Evolutionary conservation across 2,888 invertebrate genomes (phyloP).

Genomic region (Suillia variegata): DNA sequence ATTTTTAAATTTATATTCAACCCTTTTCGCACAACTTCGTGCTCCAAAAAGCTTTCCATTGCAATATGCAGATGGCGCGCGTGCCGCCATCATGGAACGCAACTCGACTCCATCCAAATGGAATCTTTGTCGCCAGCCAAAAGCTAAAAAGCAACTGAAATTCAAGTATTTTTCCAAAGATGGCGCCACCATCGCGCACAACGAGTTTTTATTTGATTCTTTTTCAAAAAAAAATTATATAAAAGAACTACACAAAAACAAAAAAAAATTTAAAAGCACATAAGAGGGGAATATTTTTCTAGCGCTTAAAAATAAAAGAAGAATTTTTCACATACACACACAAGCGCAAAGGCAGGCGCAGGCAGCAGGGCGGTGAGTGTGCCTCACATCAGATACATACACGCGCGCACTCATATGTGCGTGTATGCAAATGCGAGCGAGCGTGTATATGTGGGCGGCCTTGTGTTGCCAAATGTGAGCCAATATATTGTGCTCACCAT

Average conservation of each 20-base stretch:
- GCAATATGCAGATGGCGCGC: slow-evolving; percentile 32
- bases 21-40: neutral
- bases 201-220: slow-evolving; percentile 27
- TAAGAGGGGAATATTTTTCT: slow-evolving; percentile 5
- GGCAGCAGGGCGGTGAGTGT: neutral
- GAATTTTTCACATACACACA: neutral
- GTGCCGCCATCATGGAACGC: slow-evolving; percentile 15
- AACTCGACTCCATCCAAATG: slow-evolving; percentile 27
- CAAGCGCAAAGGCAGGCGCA: neutral
- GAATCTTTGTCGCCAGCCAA: slow-evolving; percentile 25
- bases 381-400: neutral
- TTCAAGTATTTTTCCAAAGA: slow-evolving; percentile 39
- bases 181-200: slow-evolving; percentile 38
- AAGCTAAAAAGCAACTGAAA: slow-evolving; percentile 41
- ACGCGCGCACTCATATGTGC: neutral
- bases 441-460: neutral
- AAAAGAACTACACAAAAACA: slow-evolving; percentile 30
- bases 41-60: neutral
- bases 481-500: too few relatives aligned
- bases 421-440: neutral
- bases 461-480: neutral
- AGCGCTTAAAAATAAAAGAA: slow-evolving; percentile 13
- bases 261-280: slow-evolving; percentile 28
- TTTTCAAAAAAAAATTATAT: slow-evolving; percentile 3
- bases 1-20: neutral